These are phyloP conservation scores for Crotalus viridis DNA, from an alignment of 2,113 vertebrate species.

Conservation along the genomic window DNA sequence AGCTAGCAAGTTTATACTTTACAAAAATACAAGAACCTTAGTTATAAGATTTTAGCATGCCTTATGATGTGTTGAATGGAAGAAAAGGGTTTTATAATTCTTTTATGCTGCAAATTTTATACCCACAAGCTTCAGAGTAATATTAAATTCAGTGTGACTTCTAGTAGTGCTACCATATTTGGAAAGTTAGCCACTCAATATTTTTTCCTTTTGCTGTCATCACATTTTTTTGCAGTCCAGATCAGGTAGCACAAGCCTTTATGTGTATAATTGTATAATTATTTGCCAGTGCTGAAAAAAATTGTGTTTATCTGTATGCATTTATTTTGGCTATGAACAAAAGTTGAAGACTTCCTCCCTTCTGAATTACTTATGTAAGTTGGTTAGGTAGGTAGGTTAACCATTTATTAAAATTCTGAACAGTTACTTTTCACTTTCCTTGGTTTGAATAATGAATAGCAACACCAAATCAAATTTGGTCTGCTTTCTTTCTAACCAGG, in stretches of 20 bases:
- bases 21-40: background rate
- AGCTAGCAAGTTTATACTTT: conserved; percentile 6
- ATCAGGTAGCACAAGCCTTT: background rate
- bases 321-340: background rate
- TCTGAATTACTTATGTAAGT: background rate
- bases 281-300: background rate
- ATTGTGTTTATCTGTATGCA: background rate
- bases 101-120: background rate
- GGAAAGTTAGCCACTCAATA: background rate
- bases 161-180: background rate
- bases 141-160: background rate
- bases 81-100: background rate
- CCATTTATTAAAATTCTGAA: background rate
- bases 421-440: background rate
- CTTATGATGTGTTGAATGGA: background rate
- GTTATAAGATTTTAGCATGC: background rate
- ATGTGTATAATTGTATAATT: background rate
- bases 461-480: background rate
- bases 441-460: background rate
- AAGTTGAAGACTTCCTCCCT: background rate
- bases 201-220: background rate
- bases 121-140: background rate
- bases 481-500: background rate
- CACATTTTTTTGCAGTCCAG: background rate
- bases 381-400: background rate